Evolutionary conservation across 30 jellyfish, hydroid and myxozoan genomes (phyloP), one percentile per base, ranked within the genome.

Genomic region (Aurelia aurita complex sp. Pacific): DNA sequence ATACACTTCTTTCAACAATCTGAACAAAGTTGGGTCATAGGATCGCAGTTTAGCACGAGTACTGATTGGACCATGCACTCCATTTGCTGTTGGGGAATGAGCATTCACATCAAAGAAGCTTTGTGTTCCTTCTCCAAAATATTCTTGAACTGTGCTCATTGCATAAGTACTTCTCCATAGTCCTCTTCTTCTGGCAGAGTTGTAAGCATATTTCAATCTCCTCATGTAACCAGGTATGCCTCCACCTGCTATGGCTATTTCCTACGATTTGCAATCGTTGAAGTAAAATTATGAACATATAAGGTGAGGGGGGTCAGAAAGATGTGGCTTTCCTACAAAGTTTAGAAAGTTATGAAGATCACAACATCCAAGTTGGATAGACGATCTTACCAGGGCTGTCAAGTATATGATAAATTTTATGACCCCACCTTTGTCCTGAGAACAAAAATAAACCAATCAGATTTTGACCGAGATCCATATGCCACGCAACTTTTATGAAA

Each of bases 71-170:
- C 75, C 75, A 82, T 88, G 97, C 7, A 88, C 83, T 14, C 97
- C 97, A 74, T 88, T 80, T 14, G 92, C 89, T 2, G 81, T 63
- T 11, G 81, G 74, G 9, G 97, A 80, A 32, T 80, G 74, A 32
- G 92, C 97, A 52, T 88, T 88, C 42, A 88, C 97, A 36, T 88
- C 89, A 69, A 88, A 88, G 42, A 75, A 88, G 70, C 97, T 88
- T 59, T 88, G 97, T 17, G 81, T 92, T 8, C 97, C 97, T 67
- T 88, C 97, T 16, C 82, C 97, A 81, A 88, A 88, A 64, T 88
- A 88, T 66, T 88, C 97, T 60, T 88, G 88, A 9, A 64, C 40
- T 2, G 97, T 88, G 82, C 73, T 81, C 86, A 88, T 88, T 36
- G 97, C 92, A 50, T 88, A 88, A 9, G 97, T 88, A 67, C 72